These are phyloP conservation scores for Epinotia bilunana DNA, from an alignment of 2,888 invertebrate genomes.

Conservation along the genomic window DNA sequence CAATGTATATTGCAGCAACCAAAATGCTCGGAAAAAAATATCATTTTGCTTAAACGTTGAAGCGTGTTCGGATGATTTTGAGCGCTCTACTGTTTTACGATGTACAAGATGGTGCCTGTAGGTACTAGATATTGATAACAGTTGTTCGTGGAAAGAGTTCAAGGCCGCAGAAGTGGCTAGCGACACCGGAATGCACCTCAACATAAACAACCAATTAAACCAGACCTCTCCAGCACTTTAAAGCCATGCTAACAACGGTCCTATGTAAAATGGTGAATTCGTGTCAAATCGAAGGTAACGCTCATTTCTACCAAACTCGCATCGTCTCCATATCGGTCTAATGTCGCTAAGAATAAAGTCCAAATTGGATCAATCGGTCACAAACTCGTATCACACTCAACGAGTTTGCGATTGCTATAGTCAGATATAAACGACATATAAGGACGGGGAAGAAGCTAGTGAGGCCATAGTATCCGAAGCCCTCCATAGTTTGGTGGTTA, in stretches of 20 bases:
- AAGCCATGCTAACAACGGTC: neutral
- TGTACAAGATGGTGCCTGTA: neutral
- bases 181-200: constrained; percentile 17
- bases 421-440: neutral
- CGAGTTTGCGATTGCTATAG: neutral
- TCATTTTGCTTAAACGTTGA: too few relatives aligned
- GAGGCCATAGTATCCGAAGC: neutral
- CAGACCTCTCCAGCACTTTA: neutral
- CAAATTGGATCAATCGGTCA: neutral
- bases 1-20: too few relatives aligned
- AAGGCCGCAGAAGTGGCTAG: constrained; percentile 19
- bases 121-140: neutral
- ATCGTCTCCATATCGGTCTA: neutral
- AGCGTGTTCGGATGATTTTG: too few relatives aligned
- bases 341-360: neutral
- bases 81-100: neutral
- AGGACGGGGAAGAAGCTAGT: neutral
- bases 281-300: neutral
- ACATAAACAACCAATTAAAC: constrained; percentile 1
- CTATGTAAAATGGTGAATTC: neutral
- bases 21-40: too few relatives aligned
- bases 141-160: constrained; percentile 29
- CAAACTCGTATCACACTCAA: too few relatives aligned
- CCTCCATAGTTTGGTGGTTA: neutral
- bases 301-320: neutral